These are phyloP conservation scores for Chinchilla lanigera DNA, from an alignment of 2,113 vertebrate genomes.

Conservation along the genomic window DNA sequence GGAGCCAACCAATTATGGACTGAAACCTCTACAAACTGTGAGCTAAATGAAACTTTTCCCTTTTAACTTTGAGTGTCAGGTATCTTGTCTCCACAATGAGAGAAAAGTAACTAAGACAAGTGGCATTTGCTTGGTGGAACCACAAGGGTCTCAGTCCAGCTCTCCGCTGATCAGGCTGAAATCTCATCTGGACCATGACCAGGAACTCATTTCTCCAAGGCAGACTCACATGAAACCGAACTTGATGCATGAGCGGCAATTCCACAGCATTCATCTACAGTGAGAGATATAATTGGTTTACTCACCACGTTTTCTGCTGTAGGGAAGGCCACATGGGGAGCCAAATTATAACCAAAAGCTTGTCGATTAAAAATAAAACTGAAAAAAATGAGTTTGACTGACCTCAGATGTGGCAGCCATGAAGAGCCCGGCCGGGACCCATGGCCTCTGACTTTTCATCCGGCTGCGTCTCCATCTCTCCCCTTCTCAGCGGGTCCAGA, in stretches of 20 bases:
- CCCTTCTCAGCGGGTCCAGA: not conserved
- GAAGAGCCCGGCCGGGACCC: not conserved
- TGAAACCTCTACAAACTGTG: not conserved
- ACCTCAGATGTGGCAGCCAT: not conserved
- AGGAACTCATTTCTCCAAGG: not conserved
- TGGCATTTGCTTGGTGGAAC: not conserved
- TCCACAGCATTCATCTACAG: not conserved
- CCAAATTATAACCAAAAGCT: not conserved
- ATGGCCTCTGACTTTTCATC: not conserved
- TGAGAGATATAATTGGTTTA: not conserved
- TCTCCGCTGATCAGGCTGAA: not conserved
- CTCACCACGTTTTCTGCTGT: not conserved
- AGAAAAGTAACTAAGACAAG: not conserved
- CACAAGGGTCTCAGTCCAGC: not conserved
- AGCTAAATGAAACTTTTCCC: not conserved
- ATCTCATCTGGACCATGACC: not conserved
- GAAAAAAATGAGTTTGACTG: not conserved
- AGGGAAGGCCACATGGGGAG: not conserved
- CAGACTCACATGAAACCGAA: not conserved
- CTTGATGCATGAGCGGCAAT: not conserved
- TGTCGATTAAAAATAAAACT: not conserved
- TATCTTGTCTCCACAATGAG: not conserved
- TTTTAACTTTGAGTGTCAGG: not conserved
- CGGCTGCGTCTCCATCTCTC: not conserved
- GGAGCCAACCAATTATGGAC: not conserved